These are phyloP conservation scores for Actinia tenebrosa DNA, from an alignment of 64 coral and sea anemone species.

Conservation along the genomic window DNA sequence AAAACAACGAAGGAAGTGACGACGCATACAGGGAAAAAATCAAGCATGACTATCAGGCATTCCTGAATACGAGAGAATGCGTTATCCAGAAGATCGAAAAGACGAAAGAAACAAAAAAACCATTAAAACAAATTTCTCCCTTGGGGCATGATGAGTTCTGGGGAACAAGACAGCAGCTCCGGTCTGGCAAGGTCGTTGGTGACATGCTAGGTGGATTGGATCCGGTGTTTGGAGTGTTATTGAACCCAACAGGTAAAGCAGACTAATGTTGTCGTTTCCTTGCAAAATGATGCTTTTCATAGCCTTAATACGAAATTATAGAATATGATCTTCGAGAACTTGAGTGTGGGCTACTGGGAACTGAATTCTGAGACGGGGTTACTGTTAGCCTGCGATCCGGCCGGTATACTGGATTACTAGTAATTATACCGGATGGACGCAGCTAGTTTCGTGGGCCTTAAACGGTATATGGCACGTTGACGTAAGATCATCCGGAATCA, in stretches of 20 bases:
- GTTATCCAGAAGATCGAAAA: neutral
- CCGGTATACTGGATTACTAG: too few relatives aligned
- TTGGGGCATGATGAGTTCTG: conserved; percentile 41
- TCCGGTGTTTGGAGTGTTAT: conserved; percentile 49
- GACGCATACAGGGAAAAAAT: conserved; percentile 25
- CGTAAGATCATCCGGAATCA: too few relatives aligned
- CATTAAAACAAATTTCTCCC: neutral
- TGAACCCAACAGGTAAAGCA: conserved; percentile 56
- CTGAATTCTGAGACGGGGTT: too few relatives aligned
- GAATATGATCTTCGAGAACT: too few relatives aligned
- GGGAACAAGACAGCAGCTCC: conserved; percentile 50
- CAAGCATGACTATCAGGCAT: conserved; percentile 27
- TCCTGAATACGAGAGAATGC: conserved; percentile 20
- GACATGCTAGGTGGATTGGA: conserved; percentile 55
- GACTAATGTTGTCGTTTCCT: too few relatives aligned
- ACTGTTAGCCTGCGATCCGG: too few relatives aligned
- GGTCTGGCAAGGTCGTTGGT: conserved; percentile 50
- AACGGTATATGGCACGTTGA: too few relatives aligned
- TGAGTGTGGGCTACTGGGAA: too few relatives aligned
- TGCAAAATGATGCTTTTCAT: too few relatives aligned
- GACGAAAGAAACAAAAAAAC: neutral
- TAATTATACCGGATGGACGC: too few relatives aligned
- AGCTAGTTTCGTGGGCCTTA: too few relatives aligned
- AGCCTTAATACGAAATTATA: too few relatives aligned
- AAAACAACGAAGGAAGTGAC: neutral